Evolutionary conservation across 2,797 vertebrate species (phyloP), one percentile per base, ranked within the genome.

Genomic region (Heteromormyrus szaboi): DNA sequence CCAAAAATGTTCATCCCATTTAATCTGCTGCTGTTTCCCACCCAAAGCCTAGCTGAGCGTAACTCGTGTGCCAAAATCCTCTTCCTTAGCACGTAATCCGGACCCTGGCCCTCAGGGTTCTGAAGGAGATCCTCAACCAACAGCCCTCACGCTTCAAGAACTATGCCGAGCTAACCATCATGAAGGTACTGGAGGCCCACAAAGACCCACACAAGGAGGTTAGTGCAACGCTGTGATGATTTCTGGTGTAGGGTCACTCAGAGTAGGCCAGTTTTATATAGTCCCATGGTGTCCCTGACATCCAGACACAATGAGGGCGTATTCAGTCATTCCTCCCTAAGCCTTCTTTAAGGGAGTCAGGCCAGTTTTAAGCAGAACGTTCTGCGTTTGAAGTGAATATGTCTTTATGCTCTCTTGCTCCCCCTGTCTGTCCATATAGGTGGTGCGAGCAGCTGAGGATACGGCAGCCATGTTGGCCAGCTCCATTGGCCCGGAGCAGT

Each of bases 121-220:
- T 99, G 89, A 96, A 97, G 91, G 98, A 99, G 95, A 98, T 99
- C 92, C 94, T 99, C 79, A 96, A 97, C 93, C 98, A 97, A 92
- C 98, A 99, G 92, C 98, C 98, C 0, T 95, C 95, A 0, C 96
- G 98, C 91, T 99, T 99, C 91, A 99, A 98, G 93, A 99, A 99
- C 95, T 99, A 99, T 0, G 98, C 98, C 0, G 98, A 99, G 92
- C 90, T 99, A 89, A 99, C 98, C 22, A 98, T 99, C 94, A 99
- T 99, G 97, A 99, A 99, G 94, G 98, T 97, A 0, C 96, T 99
- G 94, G 98, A 99, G 95, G 98, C 98, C 3, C 98, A 99, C 91
- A 99, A 97, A 92, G 98, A 99, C 93, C 97, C 97, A 0, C 98
- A 99, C 93, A 99, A 99, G 92, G 98, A 99, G 97, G 98, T 98